Conservation (phyloP, 2,888 invertebrate genomes). For the Cosmorhoe ocellata region DNA sequence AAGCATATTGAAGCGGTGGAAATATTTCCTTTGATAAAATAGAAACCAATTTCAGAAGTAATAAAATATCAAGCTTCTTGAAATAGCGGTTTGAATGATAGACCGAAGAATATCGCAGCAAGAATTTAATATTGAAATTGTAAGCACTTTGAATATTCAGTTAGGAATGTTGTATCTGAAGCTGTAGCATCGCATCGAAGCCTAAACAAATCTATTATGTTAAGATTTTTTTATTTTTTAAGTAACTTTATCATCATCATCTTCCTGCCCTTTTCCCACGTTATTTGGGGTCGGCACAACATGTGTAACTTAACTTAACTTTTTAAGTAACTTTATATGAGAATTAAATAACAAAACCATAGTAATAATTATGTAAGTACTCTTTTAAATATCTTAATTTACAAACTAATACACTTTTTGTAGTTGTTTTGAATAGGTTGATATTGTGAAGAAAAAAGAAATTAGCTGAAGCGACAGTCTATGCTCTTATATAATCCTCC, state of each 20-base stretch:
- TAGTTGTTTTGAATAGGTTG: background rate
- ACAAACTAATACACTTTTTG: too few species aligned
- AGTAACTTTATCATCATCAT: too few species aligned
- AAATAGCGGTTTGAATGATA: conserved; percentile 41
- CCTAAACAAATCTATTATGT: conserved; percentile 5
- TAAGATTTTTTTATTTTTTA: too few species aligned
- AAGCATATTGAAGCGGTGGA: background rate
- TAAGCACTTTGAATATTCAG: conserved; percentile 64
- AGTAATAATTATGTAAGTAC: too few species aligned
- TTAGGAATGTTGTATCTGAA: conserved; percentile 46
- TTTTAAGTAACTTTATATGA: too few species aligned
- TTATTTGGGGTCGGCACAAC: too few species aligned
- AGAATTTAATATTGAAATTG: conserved; percentile 71
- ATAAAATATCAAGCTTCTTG: conserved; percentile 35
- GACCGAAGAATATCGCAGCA: conserved; percentile 47
- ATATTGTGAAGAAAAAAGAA: background rate
- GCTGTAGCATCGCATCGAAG: conserved; percentile 7
- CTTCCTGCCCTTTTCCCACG: too few species aligned
- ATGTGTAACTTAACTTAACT: too few species aligned
- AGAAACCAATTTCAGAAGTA: conserved; percentile 11
- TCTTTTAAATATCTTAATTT: too few species aligned
- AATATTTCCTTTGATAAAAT: conserved; percentile 12
- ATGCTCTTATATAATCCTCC: conserved; percentile 18
- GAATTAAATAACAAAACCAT: too few species aligned
- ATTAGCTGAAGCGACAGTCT: background rate